Conservation (phyloP, 2,797 vertebrate species). For the Xerus rutilus region DNA sequence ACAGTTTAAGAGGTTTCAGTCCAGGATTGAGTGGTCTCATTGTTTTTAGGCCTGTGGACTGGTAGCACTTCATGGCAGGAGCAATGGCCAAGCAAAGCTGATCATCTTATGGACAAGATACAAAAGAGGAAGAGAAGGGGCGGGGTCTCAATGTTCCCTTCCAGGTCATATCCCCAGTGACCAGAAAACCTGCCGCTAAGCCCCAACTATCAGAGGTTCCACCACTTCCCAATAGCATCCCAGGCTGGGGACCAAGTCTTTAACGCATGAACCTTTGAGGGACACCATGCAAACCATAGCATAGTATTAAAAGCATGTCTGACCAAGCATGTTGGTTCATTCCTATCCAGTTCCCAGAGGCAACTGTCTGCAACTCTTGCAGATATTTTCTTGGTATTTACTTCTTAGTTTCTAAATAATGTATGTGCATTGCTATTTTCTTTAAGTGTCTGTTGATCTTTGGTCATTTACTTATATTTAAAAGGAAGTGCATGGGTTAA, state of each 20-base stretch:
- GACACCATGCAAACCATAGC: no score
- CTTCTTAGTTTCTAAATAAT: background rate
- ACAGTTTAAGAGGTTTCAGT: background rate
- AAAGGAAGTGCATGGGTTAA: background rate
- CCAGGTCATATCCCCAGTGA: background rate
- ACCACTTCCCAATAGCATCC: no score
- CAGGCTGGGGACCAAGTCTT: no score
- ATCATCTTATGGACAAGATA: background rate
- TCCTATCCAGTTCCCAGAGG: background rate
- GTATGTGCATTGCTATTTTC: background rate
- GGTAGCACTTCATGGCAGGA: background rate
- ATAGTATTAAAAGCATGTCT: background rate
- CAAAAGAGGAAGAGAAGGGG: background rate
- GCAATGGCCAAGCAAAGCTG: background rate
- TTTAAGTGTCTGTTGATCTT: background rate
- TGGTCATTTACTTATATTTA: background rate
- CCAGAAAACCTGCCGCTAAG: background rate
- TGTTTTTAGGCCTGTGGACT: background rate
- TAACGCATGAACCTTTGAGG: no score
- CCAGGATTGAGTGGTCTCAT: background rate
- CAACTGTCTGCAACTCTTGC: background rate
- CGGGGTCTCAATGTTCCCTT: no score
- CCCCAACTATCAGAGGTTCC: background rate
- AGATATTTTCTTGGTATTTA: background rate
- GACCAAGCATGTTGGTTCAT: background rate